Evolutionary conservation across 1,140 invertebrate species (phyloP).

Genomic region (Atta cephalotes): DNA sequence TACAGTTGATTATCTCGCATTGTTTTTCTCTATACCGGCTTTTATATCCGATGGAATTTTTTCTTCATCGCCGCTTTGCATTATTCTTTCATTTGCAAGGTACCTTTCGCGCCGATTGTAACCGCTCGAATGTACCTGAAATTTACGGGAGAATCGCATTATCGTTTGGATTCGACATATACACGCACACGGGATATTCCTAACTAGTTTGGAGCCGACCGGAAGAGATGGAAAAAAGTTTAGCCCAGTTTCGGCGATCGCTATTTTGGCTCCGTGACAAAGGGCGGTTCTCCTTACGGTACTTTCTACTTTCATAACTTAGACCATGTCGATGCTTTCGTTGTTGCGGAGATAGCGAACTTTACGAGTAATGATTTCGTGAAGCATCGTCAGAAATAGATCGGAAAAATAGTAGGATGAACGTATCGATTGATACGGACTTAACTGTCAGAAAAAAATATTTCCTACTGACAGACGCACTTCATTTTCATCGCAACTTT

Average conservation of each 20-base stretch:
- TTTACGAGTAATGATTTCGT: slow-evolving; percentile 46
- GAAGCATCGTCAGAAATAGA: slow-evolving; percentile 3
- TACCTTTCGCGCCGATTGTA: neutral
- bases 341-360: slow-evolving; percentile 47
- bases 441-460: neutral
- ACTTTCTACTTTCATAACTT: slow-evolving; percentile 55
- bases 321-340: slow-evolving; percentile 38
- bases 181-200: slow-evolving; percentile 47
- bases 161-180: slow-evolving; percentile 48
- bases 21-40: neutral
- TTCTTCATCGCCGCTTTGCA: slow-evolving; percentile 13
- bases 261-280: slow-evolving; percentile 55
- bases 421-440: neutral
- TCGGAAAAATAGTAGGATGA: neutral
- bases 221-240: slow-evolving; percentile 57
- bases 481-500: neutral
- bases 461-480: neutral
- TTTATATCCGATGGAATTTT: slow-evolving; percentile 21
- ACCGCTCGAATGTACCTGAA: slow-evolving; percentile 19
- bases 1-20: slow-evolving; percentile 20
- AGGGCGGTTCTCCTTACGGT: slow-evolving; percentile 24
- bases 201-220: slow-evolving; percentile 37
- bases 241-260: slow-evolving; percentile 55
- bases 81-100: slow-evolving; percentile 34
- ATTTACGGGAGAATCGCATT: slow-evolving; percentile 56